Percentiles rank a stretch among this genome's conserved stretches.
Evolutionary conservation across 2,888 invertebrate species (phyloP).

Genomic region (Diarsia mendica): DNA sequence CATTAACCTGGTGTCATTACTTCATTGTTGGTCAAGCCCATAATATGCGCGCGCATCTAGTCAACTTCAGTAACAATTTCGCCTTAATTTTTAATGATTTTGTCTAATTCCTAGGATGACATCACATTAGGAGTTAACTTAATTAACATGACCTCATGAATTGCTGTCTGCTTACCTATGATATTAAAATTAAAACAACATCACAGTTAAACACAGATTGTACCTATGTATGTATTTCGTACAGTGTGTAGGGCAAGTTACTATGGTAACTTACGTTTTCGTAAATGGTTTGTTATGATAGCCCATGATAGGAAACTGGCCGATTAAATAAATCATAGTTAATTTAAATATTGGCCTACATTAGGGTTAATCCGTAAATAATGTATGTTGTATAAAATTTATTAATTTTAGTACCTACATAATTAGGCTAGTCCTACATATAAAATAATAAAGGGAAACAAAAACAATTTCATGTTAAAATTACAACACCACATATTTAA

Average conservation of each 20-base stretch:
- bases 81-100: constrained; percentile 23
- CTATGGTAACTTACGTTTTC: constrained; percentile 40
- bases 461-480: constrained; percentile 13
- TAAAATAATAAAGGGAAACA: constrained; percentile 9
- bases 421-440: too few relatives aligned
- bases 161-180: background rate
- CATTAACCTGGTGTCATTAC: constrained; percentile 45
- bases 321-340: background rate
- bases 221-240: background rate
- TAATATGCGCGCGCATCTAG: constrained; percentile 72
- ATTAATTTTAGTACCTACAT: background rate
- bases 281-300: background rate
- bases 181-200: background rate
- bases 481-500: constrained; percentile 29
- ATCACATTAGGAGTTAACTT: constrained; percentile 18
- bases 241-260: constrained; percentile 20
- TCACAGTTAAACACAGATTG: background rate
- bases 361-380: background rate
- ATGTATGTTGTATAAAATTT: background rate
- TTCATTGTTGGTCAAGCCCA: constrained; percentile 59
- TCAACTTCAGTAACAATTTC: constrained; percentile 59
- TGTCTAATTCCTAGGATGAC: constrained; percentile 21
- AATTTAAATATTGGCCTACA: constrained; percentile 4
- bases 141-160: constrained; percentile 19
- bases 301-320: background rate